phyloP scores from a whole-genome alignment of 2,888 invertebrate genomes.

The Hyposoter didymator region DNA sequence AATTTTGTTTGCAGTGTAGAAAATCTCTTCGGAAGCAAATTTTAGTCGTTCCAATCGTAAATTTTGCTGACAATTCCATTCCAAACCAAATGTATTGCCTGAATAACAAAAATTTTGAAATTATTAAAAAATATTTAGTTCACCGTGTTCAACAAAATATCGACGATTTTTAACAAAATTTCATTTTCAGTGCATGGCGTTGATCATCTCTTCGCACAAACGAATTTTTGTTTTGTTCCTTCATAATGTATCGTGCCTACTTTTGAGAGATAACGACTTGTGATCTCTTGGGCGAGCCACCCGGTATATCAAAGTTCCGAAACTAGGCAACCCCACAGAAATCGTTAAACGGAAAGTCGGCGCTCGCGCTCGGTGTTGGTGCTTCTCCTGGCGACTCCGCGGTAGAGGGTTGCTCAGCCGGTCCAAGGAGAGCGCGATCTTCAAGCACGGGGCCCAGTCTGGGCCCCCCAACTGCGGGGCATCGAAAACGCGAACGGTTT shows the following conservation, averaged over 20 bases:
- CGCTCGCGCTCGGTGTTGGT: neutral
- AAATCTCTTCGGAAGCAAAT: too few species aligned
- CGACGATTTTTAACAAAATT: too few species aligned
- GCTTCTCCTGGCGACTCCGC: constrained; percentile 15
- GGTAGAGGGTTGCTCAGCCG: constrained; percentile 17
- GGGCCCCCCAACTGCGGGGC: neutral
- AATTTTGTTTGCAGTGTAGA: too few species aligned
- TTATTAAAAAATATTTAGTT: too few species aligned
- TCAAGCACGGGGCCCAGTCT: neutral
- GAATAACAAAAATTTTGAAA: too few species aligned
- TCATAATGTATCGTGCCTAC: neutral
- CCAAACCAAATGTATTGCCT: too few species aligned
- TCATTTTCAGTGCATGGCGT: too few species aligned
- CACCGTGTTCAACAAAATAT: too few species aligned
- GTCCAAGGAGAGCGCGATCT: constrained; percentile 12
- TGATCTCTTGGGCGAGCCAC: neutral
- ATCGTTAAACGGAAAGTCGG: constrained; percentile 54
- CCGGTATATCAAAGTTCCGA: neutral
- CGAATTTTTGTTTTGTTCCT: neutral
- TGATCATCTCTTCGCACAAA: neutral
- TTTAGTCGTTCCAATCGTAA: too few species aligned
- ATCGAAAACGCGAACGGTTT: neutral
- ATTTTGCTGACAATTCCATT: too few species aligned
- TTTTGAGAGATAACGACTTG: neutral
- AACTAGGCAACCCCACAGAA: constrained; percentile 19